A percentile compares a stretch with the other conserved stretches of the same genome.
These are phyloP conservation scores for Enteromius thamalakanensis DNA, from an alignment of 2,797 vertebrate genomes.

Conservation along the genomic window DNA sequence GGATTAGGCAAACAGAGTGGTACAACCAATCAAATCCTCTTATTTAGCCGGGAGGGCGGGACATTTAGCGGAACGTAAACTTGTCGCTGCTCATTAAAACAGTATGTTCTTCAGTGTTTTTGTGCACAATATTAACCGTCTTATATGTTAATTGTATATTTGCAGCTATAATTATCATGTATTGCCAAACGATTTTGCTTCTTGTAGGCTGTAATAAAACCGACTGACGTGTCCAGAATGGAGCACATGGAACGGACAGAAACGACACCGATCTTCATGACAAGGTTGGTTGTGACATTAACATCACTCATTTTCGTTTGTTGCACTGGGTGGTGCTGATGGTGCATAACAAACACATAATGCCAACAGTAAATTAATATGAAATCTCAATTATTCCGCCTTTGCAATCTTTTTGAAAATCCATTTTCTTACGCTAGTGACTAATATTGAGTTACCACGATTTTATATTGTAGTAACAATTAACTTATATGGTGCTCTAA, in stretches of 20 bases:
- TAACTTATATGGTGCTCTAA: not conserved
- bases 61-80: not conserved
- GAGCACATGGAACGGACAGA: not conserved
- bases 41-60: not conserved
- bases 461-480: not conserved
- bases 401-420: not conserved
- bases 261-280: not conserved
- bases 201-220: not conserved
- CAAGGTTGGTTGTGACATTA: slow-evolving; percentile 17
- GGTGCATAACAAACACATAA: not conserved
- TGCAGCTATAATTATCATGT: not conserved
- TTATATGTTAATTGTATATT: not conserved
- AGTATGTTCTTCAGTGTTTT: not conserved
- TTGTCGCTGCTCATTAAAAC: not conserved
- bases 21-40: slow-evolving; percentile 3
- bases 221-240: not conserved
- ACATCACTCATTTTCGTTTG: not conserved
- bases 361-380: not conserved
- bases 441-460: not conserved
- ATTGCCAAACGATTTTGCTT: not conserved
- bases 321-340: not conserved
- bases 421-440: not conserved
- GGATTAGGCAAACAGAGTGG: not conserved
- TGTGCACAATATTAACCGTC: not conserved
- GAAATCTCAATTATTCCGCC: not conserved